These are phyloP conservation scores for Diogma glabrata DNA, from an alignment of 2,888 invertebrate species.

Conservation along the genomic window DNA sequence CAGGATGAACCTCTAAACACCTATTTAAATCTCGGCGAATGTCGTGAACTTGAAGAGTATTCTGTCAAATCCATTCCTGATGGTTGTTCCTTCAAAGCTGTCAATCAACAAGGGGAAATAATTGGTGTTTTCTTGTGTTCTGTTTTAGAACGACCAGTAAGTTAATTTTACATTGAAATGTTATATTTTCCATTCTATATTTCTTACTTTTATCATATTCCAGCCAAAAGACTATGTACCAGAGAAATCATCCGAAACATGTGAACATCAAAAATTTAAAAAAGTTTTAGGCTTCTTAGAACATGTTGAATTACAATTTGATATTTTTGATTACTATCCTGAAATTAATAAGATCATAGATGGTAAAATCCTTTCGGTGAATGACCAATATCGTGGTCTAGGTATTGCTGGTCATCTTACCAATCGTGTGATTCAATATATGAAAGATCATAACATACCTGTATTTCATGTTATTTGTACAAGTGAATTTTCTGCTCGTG, in stretches of 20 bases:
- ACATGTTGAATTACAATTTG: conserved; percentile 15
- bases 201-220: conserved; percentile 14
- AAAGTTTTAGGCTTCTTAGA: conserved; percentile 29
- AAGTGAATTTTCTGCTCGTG: conserved; percentile 62
- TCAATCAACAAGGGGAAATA: conserved; percentile 39
- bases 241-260: conserved; percentile 29
- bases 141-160: conserved; percentile 30
- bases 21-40: conserved; percentile 33
- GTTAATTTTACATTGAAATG: neutral
- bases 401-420: conserved; percentile 35
- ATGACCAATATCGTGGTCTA: conserved; percentile 32
- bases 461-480: conserved; percentile 62
- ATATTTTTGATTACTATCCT: conserved; percentile 37
- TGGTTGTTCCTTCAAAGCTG: conserved; percentile 43
- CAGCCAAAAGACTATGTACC: conserved; percentile 25
- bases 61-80: conserved; percentile 41
- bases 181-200: neutral
- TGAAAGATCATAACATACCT: conserved; percentile 30
- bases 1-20: conserved; percentile 37
- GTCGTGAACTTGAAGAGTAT: conserved; percentile 42
- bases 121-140: conserved; percentile 45
- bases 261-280: conserved; percentile 41
- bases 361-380: conserved; percentile 35
- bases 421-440: conserved; percentile 30
- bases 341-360: conserved; percentile 31